phyloP scores from a whole-genome alignment of 1,140 invertebrate species.

The Drosophila lowei region DNA sequence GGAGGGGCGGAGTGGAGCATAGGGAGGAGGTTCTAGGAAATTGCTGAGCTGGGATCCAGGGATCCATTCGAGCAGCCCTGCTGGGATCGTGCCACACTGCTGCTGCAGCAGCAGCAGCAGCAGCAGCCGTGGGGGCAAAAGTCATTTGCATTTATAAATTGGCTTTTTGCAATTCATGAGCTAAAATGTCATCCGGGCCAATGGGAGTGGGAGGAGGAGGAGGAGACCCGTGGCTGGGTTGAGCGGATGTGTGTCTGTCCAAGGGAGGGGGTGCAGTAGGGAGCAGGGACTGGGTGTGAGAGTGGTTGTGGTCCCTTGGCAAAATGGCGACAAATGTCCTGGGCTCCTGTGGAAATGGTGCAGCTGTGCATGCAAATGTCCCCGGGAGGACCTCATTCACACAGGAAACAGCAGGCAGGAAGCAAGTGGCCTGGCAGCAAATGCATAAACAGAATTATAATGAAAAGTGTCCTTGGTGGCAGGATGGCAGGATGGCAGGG shows the following conservation, averaged over 20 bases:
- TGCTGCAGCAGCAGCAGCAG: conserved; percentile 23
- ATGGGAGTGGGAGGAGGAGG: conserved; percentile 13
- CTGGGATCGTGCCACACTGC: conserved; percentile 25
- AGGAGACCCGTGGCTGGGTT: conserved; percentile 3
- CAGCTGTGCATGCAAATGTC: conserved; percentile 76
- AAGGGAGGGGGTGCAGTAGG: background rate
- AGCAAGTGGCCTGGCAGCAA: conserved; percentile 26
- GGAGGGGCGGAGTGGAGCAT: background rate
- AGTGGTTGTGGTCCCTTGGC: conserved; percentile 1
- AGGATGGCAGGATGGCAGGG: too few species aligned
- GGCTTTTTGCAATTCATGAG: conserved; percentile 81
- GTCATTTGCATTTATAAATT: conserved; percentile 81
- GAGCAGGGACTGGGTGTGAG: background rate
- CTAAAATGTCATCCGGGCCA: conserved; percentile 59
- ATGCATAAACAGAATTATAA: conserved; percentile 37
- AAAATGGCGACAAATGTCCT: conserved; percentile 37
- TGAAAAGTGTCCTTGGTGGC: too few species aligned
- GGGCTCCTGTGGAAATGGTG: conserved; percentile 58
- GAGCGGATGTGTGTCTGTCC: background rate
- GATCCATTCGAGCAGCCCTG: conserved; percentile 8
- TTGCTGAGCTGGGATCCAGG: conserved; percentile 40
- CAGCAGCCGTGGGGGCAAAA: conserved; percentile 49
- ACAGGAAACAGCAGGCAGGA: conserved; percentile 12
- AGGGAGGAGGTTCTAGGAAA: background rate
- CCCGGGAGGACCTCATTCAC: conserved; percentile 52